Conservation (phyloP, 2,113 vertebrate genomes). For the Saguinus imperator region DNA sequence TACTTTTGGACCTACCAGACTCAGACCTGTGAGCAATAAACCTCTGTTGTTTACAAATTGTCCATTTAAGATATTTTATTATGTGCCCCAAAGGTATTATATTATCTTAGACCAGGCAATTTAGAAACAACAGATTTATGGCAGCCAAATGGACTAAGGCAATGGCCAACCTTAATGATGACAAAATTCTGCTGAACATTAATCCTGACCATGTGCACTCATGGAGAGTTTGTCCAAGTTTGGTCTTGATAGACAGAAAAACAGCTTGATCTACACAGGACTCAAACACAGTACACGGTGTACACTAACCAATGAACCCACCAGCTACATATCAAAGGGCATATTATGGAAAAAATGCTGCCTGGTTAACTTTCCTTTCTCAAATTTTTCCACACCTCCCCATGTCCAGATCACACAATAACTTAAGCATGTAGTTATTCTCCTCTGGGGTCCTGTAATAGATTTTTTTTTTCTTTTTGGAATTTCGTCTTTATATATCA, state of each 20-base stretch:
- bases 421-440: background rate
- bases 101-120: too few species aligned
- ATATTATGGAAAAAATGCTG: background rate
- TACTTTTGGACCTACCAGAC: background rate
- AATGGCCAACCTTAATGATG: background rate
- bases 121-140: background rate
- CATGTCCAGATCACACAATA: background rate
- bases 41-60: background rate
- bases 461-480: slow-evolving; percentile 25
- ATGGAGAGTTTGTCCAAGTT: background rate
- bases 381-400: background rate
- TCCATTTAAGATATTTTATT: background rate
- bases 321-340: background rate
- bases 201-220: background rate
- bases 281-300: background rate
- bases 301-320: background rate
- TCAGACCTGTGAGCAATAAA: background rate
- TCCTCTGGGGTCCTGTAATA: background rate
- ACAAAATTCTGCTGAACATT: background rate
- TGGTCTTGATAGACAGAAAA: background rate
- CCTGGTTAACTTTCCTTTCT: background rate
- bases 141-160: background rate
- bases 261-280: background rate
- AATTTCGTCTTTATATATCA: slow-evolving; percentile 10
- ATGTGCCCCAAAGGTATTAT: too few species aligned